Percentiles rank a stretch among this genome's conserved stretches.
Conservation (phyloP, 2,888 invertebrate genomes). For the Torymus aiolomorphi region DNA sequence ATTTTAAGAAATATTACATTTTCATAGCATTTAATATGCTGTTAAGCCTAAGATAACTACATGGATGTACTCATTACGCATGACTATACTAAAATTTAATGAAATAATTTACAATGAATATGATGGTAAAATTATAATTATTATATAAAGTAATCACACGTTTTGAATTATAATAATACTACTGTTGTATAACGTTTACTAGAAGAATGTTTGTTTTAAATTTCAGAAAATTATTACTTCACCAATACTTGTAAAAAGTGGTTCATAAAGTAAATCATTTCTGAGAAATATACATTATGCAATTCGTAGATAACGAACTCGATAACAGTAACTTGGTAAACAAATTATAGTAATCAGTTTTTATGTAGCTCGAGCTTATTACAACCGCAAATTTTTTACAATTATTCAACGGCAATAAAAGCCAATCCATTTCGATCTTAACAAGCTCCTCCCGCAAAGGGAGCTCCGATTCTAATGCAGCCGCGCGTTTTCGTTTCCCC, state of each 20-base stretch:
- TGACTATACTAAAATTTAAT: too few relatives aligned
- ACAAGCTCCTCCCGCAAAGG: background rate
- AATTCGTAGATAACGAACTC: constrained; percentile 7
- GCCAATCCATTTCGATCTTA: constrained; percentile 20
- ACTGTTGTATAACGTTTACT: background rate
- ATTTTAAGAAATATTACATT: too few relatives aligned
- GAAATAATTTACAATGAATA: too few relatives aligned
- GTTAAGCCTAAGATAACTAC: too few relatives aligned
- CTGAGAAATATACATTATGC: constrained; percentile 3
- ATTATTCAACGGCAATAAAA: constrained; percentile 12
- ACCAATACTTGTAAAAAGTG: too few relatives aligned
- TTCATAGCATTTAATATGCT: too few relatives aligned
- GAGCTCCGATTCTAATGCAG: constrained; percentile 11
- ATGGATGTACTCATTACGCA: too few relatives aligned
- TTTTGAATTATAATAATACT: too few relatives aligned
- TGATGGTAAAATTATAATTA: too few relatives aligned
- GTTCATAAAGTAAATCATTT: too few relatives aligned
- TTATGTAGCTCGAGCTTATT: background rate
- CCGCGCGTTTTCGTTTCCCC: background rate
- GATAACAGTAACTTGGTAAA: background rate
- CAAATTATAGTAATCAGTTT: background rate
- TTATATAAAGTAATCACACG: too few relatives aligned
- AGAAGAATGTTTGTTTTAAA: background rate
- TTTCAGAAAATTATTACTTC: too few relatives aligned
- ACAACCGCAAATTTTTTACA: background rate